These are phyloP conservation scores for Idaea biselata DNA, from an alignment of 2,888 invertebrate species.

Conservation along the genomic window DNA sequence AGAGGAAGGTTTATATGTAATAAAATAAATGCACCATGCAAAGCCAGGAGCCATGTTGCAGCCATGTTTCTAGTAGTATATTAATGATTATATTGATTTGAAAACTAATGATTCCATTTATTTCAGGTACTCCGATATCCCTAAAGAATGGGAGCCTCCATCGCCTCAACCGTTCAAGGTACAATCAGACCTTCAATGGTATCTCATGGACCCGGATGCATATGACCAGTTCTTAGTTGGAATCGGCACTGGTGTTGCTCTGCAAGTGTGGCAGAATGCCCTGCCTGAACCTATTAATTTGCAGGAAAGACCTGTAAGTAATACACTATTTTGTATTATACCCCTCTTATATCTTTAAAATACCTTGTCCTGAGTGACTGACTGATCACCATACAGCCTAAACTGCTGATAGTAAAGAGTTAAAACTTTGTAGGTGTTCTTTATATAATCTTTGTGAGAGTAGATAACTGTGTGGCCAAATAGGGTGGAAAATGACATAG, in stretches of 20 bases:
- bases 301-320: conserved; percentile 88
- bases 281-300: conserved; percentile 91
- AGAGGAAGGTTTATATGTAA: no score
- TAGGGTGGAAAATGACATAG: no score
- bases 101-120: background rate
- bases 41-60: no score
- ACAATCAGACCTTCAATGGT: conserved; percentile 95
- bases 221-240: conserved; percentile 97
- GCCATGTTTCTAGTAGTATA: no score
- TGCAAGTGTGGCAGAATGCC: conserved; percentile 94
- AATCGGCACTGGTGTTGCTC: conserved; percentile 88
- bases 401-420: no score
- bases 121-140: conserved; percentile 89
- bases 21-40: no score
- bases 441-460: no score
- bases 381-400: no score
- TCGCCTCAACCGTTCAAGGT: conserved; percentile 93
- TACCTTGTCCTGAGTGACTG: no score
- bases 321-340: background rate
- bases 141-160: conserved; percentile 96
- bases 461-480: no score
- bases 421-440: no score
- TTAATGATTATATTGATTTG: background rate
- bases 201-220: conserved; percentile 95
- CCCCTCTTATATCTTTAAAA: no score